phyloP scores from a whole-genome alignment of 2,888 invertebrate genomes.

The Nephrotoma appendiculata region DNA sequence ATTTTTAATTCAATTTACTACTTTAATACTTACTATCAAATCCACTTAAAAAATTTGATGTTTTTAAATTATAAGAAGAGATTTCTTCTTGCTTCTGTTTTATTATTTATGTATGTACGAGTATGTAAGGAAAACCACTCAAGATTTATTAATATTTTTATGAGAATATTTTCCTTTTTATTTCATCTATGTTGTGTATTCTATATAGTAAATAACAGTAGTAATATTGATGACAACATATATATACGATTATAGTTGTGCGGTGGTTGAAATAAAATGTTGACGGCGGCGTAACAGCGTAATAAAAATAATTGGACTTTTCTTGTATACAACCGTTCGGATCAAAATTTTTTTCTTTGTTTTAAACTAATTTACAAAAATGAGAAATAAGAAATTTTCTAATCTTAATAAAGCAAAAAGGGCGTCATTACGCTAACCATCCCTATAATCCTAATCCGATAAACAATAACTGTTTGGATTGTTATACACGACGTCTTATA shows the following conservation, averaged over 20 bases:
- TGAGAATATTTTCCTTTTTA: not conserved
- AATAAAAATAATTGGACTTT: not conserved
- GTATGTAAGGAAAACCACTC: not conserved
- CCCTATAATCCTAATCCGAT: not conserved
- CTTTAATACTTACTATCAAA: not conserved
- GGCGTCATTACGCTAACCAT: not conserved
- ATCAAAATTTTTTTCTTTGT: not conserved
- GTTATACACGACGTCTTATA: not conserved
- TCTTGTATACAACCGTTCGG: not conserved
- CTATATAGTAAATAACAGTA: not conserved
- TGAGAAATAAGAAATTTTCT: not conserved
- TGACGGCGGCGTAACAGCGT: not conserved
- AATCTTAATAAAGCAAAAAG: not conserved
- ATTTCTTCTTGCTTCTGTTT: not conserved
- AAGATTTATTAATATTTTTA: conserved; percentile 4
- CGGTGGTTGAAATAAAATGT: not conserved
- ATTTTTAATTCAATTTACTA: not conserved
- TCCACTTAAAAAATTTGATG: not conserved
- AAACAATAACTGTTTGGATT: not conserved
- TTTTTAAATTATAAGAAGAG: not conserved
- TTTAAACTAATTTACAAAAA: not conserved
- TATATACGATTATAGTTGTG: not conserved
- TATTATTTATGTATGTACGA: not conserved
- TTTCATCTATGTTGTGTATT: not conserved
- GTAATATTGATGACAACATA: not conserved